A percentile compares a stretch with the other conserved stretches of the same genome.
Conservation (phyloP, 1,140 invertebrate genomes). For the Aphelinus atriplicis region DNA sequence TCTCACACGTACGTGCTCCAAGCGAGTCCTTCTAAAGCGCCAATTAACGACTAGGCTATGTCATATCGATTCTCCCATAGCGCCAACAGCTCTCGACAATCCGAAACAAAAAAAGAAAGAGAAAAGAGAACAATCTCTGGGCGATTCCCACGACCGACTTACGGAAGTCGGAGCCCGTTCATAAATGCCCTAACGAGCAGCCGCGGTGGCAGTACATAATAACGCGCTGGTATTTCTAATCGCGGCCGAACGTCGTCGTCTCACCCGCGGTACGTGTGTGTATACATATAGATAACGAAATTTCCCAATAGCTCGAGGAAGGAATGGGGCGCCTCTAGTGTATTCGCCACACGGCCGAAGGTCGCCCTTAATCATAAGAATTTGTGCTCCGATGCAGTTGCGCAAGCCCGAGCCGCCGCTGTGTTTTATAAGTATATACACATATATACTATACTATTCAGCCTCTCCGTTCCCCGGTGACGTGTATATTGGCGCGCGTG, state of each 20-base stretch:
- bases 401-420: too few species aligned
- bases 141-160: constrained; percentile 30
- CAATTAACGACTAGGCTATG: constrained; percentile 1
- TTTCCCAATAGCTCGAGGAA: too few species aligned
- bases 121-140: neutral
- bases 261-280: too few species aligned
- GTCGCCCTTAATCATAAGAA: constrained; percentile 18
- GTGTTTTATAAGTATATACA: too few species aligned
- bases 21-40: neutral
- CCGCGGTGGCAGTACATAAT: neutral
- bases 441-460: too few species aligned
- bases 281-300: too few species aligned
- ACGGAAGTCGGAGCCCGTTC: constrained; percentile 18
- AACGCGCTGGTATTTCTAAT: neutral
- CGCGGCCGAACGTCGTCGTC: neutral
- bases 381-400: constrained; percentile 2
- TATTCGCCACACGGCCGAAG: neutral
- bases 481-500: too few species aligned
- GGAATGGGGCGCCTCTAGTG: neutral
- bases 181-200: constrained; percentile 23
- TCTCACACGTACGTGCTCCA: too few species aligned
- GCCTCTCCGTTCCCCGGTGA: too few species aligned
- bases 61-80: neutral
- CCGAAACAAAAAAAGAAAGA: neutral
- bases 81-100: too few species aligned